Base-by-base conservation (phyloP, 2,888 invertebrate genomes). In the Eretmocerus hayati region DNA sequence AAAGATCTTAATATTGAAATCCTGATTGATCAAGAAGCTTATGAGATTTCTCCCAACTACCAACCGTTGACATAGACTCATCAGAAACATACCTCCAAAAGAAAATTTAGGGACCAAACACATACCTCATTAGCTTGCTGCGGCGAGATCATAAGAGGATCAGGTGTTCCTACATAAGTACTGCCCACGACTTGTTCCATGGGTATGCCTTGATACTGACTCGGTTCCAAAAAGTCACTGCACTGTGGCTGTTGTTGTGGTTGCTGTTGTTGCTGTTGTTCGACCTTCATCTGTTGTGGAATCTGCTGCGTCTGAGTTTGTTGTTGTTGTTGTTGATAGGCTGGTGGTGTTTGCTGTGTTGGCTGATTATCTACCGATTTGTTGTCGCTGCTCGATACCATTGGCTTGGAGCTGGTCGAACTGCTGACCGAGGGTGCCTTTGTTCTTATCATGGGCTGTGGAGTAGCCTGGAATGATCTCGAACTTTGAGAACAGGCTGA, bases 401-500 rank as follows among this genome's bases (percentile, higher is more conserved):
- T 48, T 1, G 32, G 41, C 15, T 62, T 62, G 2, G 58, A 60
- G 2, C 49, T 47, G 1, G 56, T 40, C 2, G 58, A 56, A 30
- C 55, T 60, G 11, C 48, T 58, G 8, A 51, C 50, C 2, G 61
- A 56, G 2, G 54, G 21, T 3, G 52, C 51, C 11, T 59, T 62
- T 0, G 57, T 49, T 22, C 55, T 45, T 6, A 45, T 18, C 1
- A 37, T 16, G 11, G 49, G n/a, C 9, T 52, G 50, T 1, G 54
- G 8, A n/a, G 43, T 40, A 5, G 46, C 11, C 36, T 39, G 52
- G 38, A 52, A 42, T 1, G 48, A 49, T 15, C 39, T 22, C 73
- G 84, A 84, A 2, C 77, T 76, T 1, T 79, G 77, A 0, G 86
- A 85, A 46, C 84, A 84, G 0, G 81, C 80, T 0, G 86, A 85